Base-by-base conservation (phyloP, 2,113 vertebrate species). In the Kryptolebias marmoratus region DNA sequence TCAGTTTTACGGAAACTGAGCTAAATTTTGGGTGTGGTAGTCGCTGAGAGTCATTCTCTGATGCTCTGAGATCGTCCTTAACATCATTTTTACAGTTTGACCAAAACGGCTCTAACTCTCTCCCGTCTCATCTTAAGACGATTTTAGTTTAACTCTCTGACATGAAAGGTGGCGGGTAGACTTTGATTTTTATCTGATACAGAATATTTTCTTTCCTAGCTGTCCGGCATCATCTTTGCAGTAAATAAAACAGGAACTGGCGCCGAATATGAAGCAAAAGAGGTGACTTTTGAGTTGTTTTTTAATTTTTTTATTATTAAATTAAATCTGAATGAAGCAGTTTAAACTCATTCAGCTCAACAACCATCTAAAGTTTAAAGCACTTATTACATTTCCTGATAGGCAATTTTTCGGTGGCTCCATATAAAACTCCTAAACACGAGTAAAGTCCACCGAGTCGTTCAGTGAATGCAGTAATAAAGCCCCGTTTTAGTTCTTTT, bases 401-500 rank as follows among this genome's bases (percentile, higher is more conserved):
- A n/a, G 15, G 67, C 11, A 3, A 54, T 67, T 47, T 67, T 61
- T 31, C 62, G 48, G 49, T 54, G 44, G 50, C 63, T 62, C 64
- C 32, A 27, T 12, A 42, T 15, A 1, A 67, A 80, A 68, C 32
- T 32, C 47, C 7, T 67, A 53, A 75, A 68, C 59, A 63, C 55
- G 48, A 47, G 53, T 55, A 63, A 27, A 31, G 13, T 56, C 57
- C 18, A 36, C 54, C 27, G 49, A 74, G 50, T 61, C 53, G 53
- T 63, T 50, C 16, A 22, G 63, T 54, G 15, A 77, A 65, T 70
- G 63, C 64, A 75, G 61, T 61, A 66, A 75, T 68, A 45, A 79
- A 84, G 75, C 68, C 73, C 64, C 48, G 54, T 31, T 69, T 53
- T 69, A 71, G 77, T 75, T 68, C 57, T 72, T 48, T 74, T 55